Percentiles rank a stretch among this genome's conserved stretches.
Conservation (phyloP, 2,113 vertebrate species). For the Coregonus clupeaformis region DNA sequence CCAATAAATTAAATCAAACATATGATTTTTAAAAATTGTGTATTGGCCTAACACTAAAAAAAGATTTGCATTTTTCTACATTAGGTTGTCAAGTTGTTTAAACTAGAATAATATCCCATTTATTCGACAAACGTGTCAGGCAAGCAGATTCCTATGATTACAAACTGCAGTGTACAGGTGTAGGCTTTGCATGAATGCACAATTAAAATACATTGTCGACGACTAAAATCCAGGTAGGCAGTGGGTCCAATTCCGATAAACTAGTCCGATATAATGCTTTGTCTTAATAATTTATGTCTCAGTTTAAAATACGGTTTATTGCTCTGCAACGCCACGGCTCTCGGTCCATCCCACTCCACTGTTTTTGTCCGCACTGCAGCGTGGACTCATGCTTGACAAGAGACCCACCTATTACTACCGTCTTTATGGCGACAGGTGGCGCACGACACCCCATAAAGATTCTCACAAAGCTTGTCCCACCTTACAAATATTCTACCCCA, state of each 20-base stretch:
- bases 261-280: too few relatives aligned
- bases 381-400: conserved; percentile 27
- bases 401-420: conserved; percentile 31
- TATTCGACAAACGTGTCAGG: too few relatives aligned
- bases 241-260: not conserved
- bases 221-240: not conserved
- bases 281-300: not conserved
- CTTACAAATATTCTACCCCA: not conserved
- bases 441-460: conserved; percentile 13
- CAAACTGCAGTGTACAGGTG: not conserved
- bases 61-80: too few relatives aligned
- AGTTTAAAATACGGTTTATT: conserved; percentile 2
- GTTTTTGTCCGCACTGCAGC: conserved; percentile 80
- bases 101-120: too few relatives aligned
- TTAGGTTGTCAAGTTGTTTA: too few relatives aligned
- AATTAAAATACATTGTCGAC: not conserved
- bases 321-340: not conserved
- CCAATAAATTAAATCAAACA: not conserved
- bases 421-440: conserved; percentile 35
- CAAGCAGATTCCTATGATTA: not conserved
- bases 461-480: conserved; percentile 1
- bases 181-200: not conserved
- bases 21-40: not conserved
- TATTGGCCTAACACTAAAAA: too few relatives aligned
- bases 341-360: conserved; percentile 15